A percentile compares a stretch with the other conserved stretches of the same genome.
Conservation (phyloP, 2,797 vertebrate genomes). For the Cryptoblepharus egeriae region DNA sequence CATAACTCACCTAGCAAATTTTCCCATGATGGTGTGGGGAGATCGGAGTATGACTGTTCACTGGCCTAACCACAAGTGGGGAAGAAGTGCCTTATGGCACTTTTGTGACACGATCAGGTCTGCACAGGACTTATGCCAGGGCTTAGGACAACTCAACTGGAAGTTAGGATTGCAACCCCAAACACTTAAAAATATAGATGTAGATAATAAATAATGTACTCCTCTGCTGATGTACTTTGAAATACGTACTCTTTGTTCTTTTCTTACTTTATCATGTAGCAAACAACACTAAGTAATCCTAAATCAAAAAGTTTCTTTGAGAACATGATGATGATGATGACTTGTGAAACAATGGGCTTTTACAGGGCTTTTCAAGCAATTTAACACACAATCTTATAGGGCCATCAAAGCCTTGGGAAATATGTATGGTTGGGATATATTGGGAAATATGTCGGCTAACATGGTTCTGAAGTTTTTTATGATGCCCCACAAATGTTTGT, state of each 20-base stretch:
- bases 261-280: background rate
- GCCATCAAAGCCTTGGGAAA: background rate
- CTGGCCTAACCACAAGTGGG: too few relatives aligned
- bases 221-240: background rate
- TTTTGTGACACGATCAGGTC: too few relatives aligned
- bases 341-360: too few relatives aligned
- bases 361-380: background rate
- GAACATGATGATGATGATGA: background rate
- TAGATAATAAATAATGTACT: rapidly evolving
- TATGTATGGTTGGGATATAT: background rate
- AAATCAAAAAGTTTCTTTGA: background rate
- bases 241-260: background rate
- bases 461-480: background rate
- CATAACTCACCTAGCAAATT: too few relatives aligned
- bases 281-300: background rate
- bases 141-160: too few relatives aligned
- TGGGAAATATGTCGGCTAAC: background rate
- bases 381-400: background rate
- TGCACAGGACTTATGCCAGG: too few relatives aligned
- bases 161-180: too few relatives aligned
- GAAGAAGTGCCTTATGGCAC: too few relatives aligned
- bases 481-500: background rate
- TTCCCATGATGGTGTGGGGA: too few relatives aligned
- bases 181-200: constrained; percentile 11
- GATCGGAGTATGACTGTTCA: too few relatives aligned